These are phyloP conservation scores for Sebastolobus alascanus DNA, from an alignment of 2,797 vertebrate genomes.

Conservation along the genomic window DNA sequence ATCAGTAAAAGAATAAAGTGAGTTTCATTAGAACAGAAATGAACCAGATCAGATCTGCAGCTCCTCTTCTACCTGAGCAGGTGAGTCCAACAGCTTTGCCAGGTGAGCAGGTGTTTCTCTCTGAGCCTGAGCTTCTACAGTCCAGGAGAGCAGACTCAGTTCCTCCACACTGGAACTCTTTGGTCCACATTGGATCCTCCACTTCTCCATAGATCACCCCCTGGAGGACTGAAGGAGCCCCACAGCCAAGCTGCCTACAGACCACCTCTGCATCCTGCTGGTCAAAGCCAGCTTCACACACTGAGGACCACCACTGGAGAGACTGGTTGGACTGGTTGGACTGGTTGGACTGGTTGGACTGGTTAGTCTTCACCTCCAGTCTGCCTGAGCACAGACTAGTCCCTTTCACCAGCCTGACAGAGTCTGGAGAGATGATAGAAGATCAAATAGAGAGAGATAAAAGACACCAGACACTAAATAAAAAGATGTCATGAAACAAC, in stretches of 20 bases:
- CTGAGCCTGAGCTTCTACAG: not conserved
- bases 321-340: no score
- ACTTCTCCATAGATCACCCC: accelerated
- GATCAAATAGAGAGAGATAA: not conserved
- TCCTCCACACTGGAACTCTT: not conserved
- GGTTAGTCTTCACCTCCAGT: not conserved
- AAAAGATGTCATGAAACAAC: no score
- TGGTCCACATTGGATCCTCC: not conserved
- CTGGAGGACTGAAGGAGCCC: no score
- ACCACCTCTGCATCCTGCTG: no score
- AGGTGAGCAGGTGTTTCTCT: slow-evolving; percentile 1
- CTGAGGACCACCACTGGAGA: not conserved
- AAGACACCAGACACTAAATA: no score
- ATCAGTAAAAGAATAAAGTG: not conserved
- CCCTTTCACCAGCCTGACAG: not conserved
- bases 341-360: no score
- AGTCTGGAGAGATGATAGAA: not conserved
- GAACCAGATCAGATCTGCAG: not conserved
- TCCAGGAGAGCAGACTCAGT: not conserved
- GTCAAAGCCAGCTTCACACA: no score
- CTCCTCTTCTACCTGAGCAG: slow-evolving; percentile 2
- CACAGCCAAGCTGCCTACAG: no score
- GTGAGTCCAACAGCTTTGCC: not conserved
- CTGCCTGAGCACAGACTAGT: not conserved
- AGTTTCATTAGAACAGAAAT: not conserved